Percentiles rank a stretch among this genome's conserved stretches.
phyloP scores from a whole-genome alignment of 2,797 vertebrate genomes.

The Sebastes taczanowskii region DNA sequence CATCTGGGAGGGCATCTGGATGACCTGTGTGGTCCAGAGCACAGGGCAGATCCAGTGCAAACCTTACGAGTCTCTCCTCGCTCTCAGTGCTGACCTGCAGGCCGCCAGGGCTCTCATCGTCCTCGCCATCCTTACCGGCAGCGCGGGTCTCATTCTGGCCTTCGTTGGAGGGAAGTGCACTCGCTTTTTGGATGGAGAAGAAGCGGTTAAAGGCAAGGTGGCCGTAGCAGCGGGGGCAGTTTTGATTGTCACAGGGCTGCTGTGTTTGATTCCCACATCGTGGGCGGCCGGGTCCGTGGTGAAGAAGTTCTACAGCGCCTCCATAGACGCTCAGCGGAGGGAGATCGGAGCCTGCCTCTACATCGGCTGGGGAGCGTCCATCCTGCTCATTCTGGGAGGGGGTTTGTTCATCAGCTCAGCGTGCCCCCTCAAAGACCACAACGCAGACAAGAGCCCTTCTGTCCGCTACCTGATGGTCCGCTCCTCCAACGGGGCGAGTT shows the following conservation, averaged over 20 bases:
- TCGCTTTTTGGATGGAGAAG: slow-evolving; percentile 77
- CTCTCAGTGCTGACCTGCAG: slow-evolving; percentile 76
- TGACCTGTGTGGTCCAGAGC: slow-evolving; percentile 82
- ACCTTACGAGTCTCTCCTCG: slow-evolving; percentile 80
- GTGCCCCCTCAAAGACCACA: slow-evolving; percentile 53
- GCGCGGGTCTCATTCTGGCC: slow-evolving; percentile 79
- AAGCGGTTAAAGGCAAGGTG: slow-evolving; percentile 71
- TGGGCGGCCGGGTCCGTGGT: slow-evolving; percentile 81
- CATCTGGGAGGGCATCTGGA: slow-evolving; percentile 87
- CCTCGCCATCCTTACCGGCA: slow-evolving; percentile 71
- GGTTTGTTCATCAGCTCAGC: slow-evolving; percentile 85
- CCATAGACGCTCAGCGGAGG: slow-evolving; percentile 84
- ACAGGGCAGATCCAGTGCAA: slow-evolving; percentile 83
- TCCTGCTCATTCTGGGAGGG: slow-evolving; percentile 89
- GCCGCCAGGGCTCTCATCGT: slow-evolving; percentile 78
- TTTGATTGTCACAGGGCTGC: slow-evolving; percentile 76
- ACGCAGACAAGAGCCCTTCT: slow-evolving; percentile 61
- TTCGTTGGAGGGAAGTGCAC: slow-evolving; percentile 88
- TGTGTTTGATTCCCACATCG: slow-evolving; percentile 81
- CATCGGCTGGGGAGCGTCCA: slow-evolving; percentile 90
- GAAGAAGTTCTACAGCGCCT: slow-evolving; percentile 82
- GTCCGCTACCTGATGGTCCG: slow-evolving; percentile 76
- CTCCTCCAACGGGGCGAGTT: slow-evolving; percentile 56
- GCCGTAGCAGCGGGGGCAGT: slow-evolving; percentile 74
- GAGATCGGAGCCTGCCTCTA: slow-evolving; percentile 92